A percentile compares a stretch with the other conserved stretches of the same genome.
Evolutionary conservation across 2,888 invertebrate genomes (phyloP).

Genomic region (Tetropium fuscum): DNA sequence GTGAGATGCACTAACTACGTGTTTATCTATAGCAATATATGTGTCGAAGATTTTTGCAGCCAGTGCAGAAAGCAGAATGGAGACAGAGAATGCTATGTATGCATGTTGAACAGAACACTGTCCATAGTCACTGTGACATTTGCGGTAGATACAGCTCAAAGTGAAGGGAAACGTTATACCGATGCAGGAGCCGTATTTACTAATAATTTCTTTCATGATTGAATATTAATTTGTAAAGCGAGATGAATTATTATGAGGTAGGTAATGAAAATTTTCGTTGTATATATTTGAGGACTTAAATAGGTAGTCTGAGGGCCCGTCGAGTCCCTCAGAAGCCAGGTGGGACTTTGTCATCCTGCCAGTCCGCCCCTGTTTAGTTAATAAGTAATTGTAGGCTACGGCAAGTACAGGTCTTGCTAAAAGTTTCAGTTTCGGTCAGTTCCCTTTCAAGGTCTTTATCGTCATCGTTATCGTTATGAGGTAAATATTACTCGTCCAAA

Average conservation of each 20-base stretch:
- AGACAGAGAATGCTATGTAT: too few relatives aligned
- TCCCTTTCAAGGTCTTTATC: too few relatives aligned
- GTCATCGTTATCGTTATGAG: too few relatives aligned
- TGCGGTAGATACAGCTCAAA: not conserved
- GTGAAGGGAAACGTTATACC: not conserved
- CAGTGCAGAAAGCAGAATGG: too few relatives aligned
- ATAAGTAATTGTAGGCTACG: too few relatives aligned
- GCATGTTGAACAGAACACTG: too few relatives aligned
- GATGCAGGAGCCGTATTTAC: not conserved
- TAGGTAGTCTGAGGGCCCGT: not conserved
- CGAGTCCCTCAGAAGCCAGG: not conserved
- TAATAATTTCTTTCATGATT: not conserved
- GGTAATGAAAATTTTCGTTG: not conserved
- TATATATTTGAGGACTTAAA: not conserved
- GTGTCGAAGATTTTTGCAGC: too few relatives aligned
- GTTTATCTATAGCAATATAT: too few relatives aligned
- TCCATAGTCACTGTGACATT: too few relatives aligned
- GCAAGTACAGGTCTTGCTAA: too few relatives aligned
- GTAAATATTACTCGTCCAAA: too few relatives aligned
- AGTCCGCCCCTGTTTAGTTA: slow-evolving; percentile 8
- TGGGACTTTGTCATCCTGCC: not conserved
- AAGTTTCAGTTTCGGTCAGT: too few relatives aligned
- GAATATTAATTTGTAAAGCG: not conserved
- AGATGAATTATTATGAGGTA: not conserved
- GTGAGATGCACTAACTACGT: not conserved